Conservation (phyloP, 2,888 invertebrate species). For the Epirrita christyi region DNA sequence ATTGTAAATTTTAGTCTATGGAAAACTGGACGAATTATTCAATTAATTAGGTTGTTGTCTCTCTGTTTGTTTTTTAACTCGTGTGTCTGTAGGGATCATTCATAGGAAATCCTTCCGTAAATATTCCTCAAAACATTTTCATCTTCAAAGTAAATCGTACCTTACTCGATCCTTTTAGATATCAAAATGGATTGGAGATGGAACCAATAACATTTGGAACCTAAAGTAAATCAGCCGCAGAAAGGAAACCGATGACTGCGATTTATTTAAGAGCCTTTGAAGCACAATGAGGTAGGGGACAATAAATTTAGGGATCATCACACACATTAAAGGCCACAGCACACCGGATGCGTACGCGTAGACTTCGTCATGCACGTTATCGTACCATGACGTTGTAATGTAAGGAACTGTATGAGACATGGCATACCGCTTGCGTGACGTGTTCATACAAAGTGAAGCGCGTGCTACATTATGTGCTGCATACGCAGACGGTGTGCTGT, state of each 20-base stretch:
- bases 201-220: conserved; percentile 20
- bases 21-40: no score
- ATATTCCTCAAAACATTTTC: conserved; percentile 5
- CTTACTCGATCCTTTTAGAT: conserved; percentile 3
- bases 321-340: conserved; percentile 8
- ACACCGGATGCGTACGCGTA: no score
- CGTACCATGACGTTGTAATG: no score
- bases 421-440: no score
- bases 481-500: no score
- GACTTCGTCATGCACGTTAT: no score
- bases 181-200: conserved; percentile 12
- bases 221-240: conserved; percentile 19
- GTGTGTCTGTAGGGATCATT: conserved; percentile 16
- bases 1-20: no score
- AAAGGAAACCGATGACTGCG: conserved; percentile 14
- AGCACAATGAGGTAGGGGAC: conserved; percentile 11
- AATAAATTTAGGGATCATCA: conserved; percentile 8
- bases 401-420: no score
- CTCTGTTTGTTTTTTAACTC: conserved; percentile 4
- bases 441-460: no score
- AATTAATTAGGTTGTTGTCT: no score
- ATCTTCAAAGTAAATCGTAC: conserved; percentile 12
- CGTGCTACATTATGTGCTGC: no score
- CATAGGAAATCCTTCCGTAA: conserved; percentile 3
- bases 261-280: conserved; percentile 15